A percentile compares a stretch with the other conserved stretches of the same genome.
Evolutionary conservation across 2,888 invertebrate species (phyloP).

Genomic region (Carcina quercana): DNA sequence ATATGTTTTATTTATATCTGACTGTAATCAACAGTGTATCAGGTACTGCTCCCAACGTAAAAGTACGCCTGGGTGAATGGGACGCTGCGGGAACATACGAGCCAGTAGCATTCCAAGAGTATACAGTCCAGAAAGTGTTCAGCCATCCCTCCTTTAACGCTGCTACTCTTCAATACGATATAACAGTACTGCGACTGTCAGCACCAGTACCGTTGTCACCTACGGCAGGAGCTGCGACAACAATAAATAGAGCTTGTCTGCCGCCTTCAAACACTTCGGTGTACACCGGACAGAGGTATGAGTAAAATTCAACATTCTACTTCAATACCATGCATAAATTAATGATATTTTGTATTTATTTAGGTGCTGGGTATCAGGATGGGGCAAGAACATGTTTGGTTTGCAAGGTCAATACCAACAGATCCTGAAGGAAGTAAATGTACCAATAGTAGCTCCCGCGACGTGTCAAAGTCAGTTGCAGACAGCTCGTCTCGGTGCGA

Average conservation of each 20-base stretch:
- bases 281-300: constrained; percentile 66
- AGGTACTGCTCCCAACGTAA: constrained; percentile 69
- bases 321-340: too few relatives aligned
- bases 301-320: too few relatives aligned
- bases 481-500: constrained; percentile 77
- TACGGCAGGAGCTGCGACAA: constrained; percentile 56
- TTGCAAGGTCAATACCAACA: constrained; percentile 74
- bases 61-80: constrained; percentile 85
- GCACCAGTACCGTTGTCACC: constrained; percentile 68
- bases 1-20: neutral
- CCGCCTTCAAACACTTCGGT: constrained; percentile 50
- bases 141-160: constrained; percentile 80
- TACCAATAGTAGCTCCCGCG: constrained; percentile 78
- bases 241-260: constrained; percentile 77
- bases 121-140: constrained; percentile 71
- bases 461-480: constrained; percentile 78
- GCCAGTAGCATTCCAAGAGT: constrained; percentile 78
- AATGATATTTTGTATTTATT: too few relatives aligned
- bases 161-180: constrained; percentile 84
- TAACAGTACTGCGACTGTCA: constrained; percentile 84
- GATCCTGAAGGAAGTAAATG: constrained; percentile 83
- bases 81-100: constrained; percentile 79
- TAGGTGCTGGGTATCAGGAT: constrained; percentile 84
- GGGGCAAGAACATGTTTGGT: constrained; percentile 88
- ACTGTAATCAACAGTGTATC: constrained; percentile 37